Base-by-base conservation (phyloP, 2,113 vertebrate genomes). In the Zosterops pallidus region DNA sequence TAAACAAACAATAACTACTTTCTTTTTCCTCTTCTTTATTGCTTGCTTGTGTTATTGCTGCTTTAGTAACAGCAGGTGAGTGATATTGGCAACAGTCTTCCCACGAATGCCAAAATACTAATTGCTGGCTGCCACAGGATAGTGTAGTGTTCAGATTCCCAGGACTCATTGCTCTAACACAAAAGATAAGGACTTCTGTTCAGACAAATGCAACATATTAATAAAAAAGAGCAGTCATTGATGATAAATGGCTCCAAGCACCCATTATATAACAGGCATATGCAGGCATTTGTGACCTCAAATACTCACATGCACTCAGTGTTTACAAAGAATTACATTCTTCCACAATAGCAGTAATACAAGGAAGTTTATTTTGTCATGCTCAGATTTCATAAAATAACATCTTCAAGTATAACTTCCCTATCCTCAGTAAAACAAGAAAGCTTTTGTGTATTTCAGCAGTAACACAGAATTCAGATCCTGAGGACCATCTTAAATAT, bases 341-440 rank as follows among this genome's bases (percentile, higher is more conserved):
- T 96, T 94, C 77, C 75, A 68, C 96, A 94, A 76, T 35, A 89
- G 78, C 67, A 89, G 57, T 71, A 90, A 80, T 49, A 92, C 71
- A 96, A 95, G 94, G 95, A 98, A 97, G 97, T 97, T 97, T 97
- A 71, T 92, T 97, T 94, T 97, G 72, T 76, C 79, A 71, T 75
- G 83, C 68, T 95, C 86, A 56, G 52, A 86, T 95, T 97, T 95
- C 79, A 89, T 95, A 89, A 95, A 98, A 96, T 94, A 96, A 92
- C 67, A 94, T 65, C 57, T 93, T 89, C 53, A 31, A 41, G 9
- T 31, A 69, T 52, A 93, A 92, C 91, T 97, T 98, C 96, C 96
- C 86, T 93, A 64, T 95, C 60, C 62, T 86, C 52, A 64, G n/a
- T 84, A 83, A 93, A 95, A 86, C 92, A 92, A 90, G n/a, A 26